phyloP scores from a whole-genome alignment of 2,888 invertebrate genomes.

The Luperina testacea region DNA sequence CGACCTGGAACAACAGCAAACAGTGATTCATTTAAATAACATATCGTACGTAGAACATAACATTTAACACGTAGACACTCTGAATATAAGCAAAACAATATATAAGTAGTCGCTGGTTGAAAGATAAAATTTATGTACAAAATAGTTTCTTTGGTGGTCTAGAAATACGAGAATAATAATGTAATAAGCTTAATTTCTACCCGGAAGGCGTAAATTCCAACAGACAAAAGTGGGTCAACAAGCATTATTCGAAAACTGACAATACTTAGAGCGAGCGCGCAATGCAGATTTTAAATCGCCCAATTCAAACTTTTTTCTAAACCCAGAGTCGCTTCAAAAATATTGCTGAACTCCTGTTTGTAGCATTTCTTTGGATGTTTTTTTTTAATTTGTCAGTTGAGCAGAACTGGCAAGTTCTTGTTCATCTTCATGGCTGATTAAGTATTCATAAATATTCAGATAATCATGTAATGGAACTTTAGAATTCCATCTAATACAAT shows the following conservation, averaged over 20 bases:
- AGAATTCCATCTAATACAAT: not conserved
- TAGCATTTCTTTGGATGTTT: conserved; percentile 36
- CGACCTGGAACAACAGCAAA: no score
- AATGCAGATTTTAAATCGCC: conserved; percentile 61
- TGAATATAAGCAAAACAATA: not conserved
- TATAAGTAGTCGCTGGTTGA: not conserved
- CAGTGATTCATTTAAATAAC: not conserved
- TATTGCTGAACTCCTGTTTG: conserved; percentile 39
- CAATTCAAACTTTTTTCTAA: conserved; percentile 59
- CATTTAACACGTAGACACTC: not conserved
- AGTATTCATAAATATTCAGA: not conserved
- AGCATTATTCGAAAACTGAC: conserved; percentile 60
- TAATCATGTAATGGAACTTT: not conserved
- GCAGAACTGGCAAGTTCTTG: not conserved
- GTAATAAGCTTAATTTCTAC: conserved; percentile 58
- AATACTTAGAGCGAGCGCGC: conserved; percentile 60
- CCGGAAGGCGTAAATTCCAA: conserved; percentile 57
- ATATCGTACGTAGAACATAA: no score
- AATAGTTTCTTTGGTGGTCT: conserved; percentile 42
- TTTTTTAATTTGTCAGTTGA: conserved; percentile 23
- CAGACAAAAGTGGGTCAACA: conserved; percentile 60
- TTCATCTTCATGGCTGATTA: conserved; percentile 5
- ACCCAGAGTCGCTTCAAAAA: conserved; percentile 37
- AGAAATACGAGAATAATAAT: conserved; percentile 57
- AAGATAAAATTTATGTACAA: conserved; percentile 38